Conservation (phyloP, 1,140 invertebrate genomes). For the Acromyrmex charruanus region DNA sequence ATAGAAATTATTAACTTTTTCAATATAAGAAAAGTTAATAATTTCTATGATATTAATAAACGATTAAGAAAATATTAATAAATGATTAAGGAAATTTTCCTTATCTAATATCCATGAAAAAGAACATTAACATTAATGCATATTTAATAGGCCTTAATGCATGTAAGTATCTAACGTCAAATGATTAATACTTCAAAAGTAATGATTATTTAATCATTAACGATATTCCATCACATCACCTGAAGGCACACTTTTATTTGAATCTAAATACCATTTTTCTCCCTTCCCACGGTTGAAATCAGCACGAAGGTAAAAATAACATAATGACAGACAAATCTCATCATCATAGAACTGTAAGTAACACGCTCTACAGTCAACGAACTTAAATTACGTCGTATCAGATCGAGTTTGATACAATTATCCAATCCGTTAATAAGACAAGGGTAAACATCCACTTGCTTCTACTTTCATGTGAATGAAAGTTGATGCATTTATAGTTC, state of each 20-base stretch:
- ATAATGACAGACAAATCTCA: slow-evolving; percentile 46
- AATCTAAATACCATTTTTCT: slow-evolving; percentile 33
- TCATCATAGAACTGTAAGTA: slow-evolving; percentile 44
- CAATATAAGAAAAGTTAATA: not conserved
- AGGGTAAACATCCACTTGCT: slow-evolving; percentile 64
- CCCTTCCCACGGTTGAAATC: not conserved
- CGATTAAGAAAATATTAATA: not conserved
- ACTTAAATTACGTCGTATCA: slow-evolving; percentile 69
- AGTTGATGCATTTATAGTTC: not conserved
- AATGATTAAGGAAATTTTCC: not conserved
- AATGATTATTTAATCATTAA: slow-evolving; percentile 45
- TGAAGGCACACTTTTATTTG: slow-evolving; percentile 7
- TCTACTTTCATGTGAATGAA: slow-evolving; percentile 47
- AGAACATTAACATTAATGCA: slow-evolving; percentile 5
- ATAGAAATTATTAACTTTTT: too few relatives aligned
- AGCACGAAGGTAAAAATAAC: slow-evolving; percentile 15
- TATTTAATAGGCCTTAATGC: not conserved
- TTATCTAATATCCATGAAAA: not conserved
- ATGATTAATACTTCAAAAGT: slow-evolving; percentile 1
- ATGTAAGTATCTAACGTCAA: not conserved
- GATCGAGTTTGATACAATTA: slow-evolving; percentile 73
- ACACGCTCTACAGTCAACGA: slow-evolving; percentile 47
- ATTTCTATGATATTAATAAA: not conserved
- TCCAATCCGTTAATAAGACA: slow-evolving; percentile 67
- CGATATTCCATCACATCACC: not conserved